Base-by-base conservation (phyloP, 1,140 invertebrate genomes). In the Drosophila biarmipes region DNA sequence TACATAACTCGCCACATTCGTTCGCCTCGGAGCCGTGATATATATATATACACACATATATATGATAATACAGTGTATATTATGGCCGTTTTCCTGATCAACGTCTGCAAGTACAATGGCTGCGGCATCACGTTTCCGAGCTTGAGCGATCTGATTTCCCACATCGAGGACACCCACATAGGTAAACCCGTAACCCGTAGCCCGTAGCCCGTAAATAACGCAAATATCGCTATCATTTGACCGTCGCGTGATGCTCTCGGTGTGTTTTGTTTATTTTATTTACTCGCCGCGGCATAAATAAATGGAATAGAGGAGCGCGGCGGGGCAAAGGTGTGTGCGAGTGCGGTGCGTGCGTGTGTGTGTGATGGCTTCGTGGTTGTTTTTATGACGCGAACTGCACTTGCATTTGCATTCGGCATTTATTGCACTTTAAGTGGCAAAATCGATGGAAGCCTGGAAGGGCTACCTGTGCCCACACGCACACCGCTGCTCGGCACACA, bases 51-150 rank as follows among this genome's bases (percentile, higher is more conserved):
- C 35, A 37, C 35, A 37, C 29, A 42, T 42, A 17, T 45, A 49
- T 27, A 49, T 49, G 46, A 49, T 15, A 49, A 49, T 49, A 49
- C n/a, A 29, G 11, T 29, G 31, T 46, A 46, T 49, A 49, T 49
- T 49, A 97, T 97, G 96, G 96, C 96, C 92, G 96, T 96, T 93
- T 97, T 97, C 94, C 94, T 96, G 93, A 93, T 96, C 92, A 97
- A 97, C 94, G 95, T 95, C 92, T 97, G 96, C 94, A 97, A 96
- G 95, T 97, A 96, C 93, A 95, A 96, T 94, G 95, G 95, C 92
- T 97, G 96, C 94, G 96, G 95, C 84, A 94, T 96, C 80, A 96
- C 94, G 78, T 97, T 96, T 95, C 94, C 95, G 90, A 95, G 94
- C 93, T 93, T 97, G 92, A 93, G 93, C 75, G 95, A 96, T 92